phyloP scores from a whole-genome alignment of 1,140 invertebrate species.

The Ceratina australensis region DNA sequence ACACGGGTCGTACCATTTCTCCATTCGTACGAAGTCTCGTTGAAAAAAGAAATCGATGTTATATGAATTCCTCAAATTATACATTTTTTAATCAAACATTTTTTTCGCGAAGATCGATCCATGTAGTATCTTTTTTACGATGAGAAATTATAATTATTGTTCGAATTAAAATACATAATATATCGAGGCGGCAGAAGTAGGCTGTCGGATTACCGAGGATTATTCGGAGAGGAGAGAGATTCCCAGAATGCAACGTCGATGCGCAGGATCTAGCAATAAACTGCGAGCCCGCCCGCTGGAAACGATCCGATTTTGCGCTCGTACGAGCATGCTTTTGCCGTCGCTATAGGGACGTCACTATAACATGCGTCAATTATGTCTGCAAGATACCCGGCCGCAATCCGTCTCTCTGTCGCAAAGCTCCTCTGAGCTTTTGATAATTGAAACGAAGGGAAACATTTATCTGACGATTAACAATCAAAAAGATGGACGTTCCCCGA shows the following conservation, averaged over 20 bases:
- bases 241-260: constrained; percentile 42
- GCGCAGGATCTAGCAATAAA: constrained; percentile 47
- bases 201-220: constrained; percentile 3
- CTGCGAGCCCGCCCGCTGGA: constrained; percentile 37
- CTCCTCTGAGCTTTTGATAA: background rate
- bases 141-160: too few species aligned
- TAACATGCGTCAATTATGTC: constrained; percentile 50
- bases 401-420: background rate
- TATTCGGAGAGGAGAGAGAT: constrained; percentile 35
- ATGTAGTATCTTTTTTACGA: too few species aligned
- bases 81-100: too few species aligned
- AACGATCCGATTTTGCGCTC: constrained; percentile 50
- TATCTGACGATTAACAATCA: background rate
- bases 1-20: too few species aligned
- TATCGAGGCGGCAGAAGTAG: background rate
- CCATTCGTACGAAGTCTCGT: too few species aligned
- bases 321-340: constrained; percentile 36
- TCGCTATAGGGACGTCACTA: constrained; percentile 36
- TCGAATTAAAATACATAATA: too few species aligned
- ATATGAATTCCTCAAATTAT: too few species aligned
- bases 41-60: too few species aligned
- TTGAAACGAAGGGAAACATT: constrained; percentile 18
- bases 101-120: too few species aligned
- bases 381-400: constrained; percentile 27
- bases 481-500: too few species aligned